A percentile compares a stretch with the other conserved stretches of the same genome.
Conservation (phyloP, 2,113 vertebrate genomes). For the Euleptes europaea region DNA sequence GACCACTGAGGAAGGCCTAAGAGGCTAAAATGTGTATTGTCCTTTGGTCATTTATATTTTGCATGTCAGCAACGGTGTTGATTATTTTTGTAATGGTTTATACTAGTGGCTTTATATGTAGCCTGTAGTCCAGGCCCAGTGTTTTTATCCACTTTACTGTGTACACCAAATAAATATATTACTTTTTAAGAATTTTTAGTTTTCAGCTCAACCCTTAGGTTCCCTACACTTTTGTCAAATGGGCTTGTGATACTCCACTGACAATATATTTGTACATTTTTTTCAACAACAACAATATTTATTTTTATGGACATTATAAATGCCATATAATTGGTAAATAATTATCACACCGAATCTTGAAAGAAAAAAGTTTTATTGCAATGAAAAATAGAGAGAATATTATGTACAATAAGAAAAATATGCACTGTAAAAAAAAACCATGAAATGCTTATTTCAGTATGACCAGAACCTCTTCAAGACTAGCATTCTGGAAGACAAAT, state of each 20-base stretch:
- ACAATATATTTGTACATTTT: neutral
- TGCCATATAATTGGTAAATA: conserved; percentile 7
- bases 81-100: too few species aligned
- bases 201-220: too few species aligned
- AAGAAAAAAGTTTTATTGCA: conserved; percentile 59
- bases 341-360: neutral
- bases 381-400: conserved; percentile 53
- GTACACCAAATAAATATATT: too few species aligned
- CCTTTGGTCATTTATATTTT: too few species aligned
- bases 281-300: neutral
- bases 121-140: too few species aligned
- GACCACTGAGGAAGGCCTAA: too few species aligned
- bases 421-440: conserved; percentile 36
- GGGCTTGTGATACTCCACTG: neutral
- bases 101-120: too few species aligned
- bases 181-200: too few species aligned
- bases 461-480: conserved; percentile 23
- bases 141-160: too few species aligned
- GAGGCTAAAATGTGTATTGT: too few species aligned
- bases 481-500: neutral
- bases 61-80: too few species aligned
- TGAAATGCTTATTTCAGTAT: conserved; percentile 34
- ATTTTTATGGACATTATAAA: neutral
- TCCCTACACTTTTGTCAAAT: too few species aligned
- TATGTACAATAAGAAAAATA: conserved; percentile 42